Conservation (phyloP, 2,113 vertebrate species). For the Myotis yumanensis region DNA sequence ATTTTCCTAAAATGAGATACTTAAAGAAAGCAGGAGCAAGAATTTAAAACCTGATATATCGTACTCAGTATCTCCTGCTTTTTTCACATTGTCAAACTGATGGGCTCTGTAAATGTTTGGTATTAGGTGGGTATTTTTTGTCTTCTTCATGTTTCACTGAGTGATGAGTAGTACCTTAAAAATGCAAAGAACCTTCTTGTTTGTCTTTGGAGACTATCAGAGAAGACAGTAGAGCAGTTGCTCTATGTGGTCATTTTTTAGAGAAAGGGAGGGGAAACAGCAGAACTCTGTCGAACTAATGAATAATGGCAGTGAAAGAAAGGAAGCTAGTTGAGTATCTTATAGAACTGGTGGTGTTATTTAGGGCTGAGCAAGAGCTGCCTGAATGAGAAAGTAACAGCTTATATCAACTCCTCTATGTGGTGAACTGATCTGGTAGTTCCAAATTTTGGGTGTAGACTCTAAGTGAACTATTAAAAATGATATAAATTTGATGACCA, state of each 20-base stretch:
- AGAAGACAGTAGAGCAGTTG: background rate
- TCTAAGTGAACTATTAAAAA: conserved; percentile 8
- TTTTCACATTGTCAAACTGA: background rate
- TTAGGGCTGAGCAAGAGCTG: background rate
- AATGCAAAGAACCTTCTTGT: background rate
- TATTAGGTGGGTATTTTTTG: background rate
- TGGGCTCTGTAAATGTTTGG: background rate
- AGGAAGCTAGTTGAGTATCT: background rate
- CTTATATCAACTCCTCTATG: background rate
- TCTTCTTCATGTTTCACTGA: background rate
- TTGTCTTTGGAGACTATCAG: background rate
- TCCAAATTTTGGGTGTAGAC: background rate
- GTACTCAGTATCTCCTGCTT: background rate
- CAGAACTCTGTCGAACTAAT: background rate
- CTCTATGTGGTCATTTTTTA: background rate
- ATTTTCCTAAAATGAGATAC: background rate
- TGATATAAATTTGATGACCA: background rate
- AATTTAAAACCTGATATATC: background rate
- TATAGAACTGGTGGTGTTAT: background rate
- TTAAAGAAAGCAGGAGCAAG: background rate
- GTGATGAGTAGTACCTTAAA: background rate
- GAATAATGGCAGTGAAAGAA: background rate
- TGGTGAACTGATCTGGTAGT: background rate
- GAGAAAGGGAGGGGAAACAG: background rate
- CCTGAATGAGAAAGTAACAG: background rate